These are phyloP conservation scores for Ardeotis arabs DNA, from an alignment of 2,113 vertebrate species.

Conservation along the genomic window DNA sequence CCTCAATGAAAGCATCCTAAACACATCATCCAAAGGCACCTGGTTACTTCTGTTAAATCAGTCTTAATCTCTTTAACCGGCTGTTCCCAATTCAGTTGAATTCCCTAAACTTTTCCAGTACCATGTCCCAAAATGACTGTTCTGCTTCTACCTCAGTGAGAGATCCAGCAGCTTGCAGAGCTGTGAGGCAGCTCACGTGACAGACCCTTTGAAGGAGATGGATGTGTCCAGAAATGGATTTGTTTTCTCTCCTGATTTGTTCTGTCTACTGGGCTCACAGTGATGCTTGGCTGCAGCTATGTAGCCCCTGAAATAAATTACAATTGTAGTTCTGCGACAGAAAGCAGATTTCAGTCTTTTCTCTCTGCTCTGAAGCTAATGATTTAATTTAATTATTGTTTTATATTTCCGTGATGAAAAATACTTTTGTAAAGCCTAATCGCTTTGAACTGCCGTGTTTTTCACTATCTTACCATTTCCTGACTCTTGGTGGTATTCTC, in stretches of 20 bases:
- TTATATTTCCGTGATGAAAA: neutral
- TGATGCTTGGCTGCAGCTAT: neutral
- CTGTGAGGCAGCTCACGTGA: neutral
- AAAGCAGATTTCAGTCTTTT: neutral
- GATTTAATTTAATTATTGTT: neutral
- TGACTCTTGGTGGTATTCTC: neutral
- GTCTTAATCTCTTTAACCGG: neutral
- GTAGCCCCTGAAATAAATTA: neutral
- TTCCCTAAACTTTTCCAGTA: neutral
- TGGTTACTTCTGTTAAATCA: neutral
- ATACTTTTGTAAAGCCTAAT: neutral
- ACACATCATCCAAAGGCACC: neutral
- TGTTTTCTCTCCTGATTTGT: neutral
- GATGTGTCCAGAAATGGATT: neutral
- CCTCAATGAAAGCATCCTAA: neutral
- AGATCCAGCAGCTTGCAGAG: fast-evolving
- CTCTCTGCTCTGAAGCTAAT: neutral
- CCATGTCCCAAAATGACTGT: neutral
- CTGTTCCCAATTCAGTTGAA: neutral
- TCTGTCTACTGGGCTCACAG: neutral
- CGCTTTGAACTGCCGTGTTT: neutral
- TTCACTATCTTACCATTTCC: neutral
- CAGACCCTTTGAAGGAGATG: neutral
- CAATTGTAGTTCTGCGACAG: neutral
- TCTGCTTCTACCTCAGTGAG: neutral